These are phyloP conservation scores for Eclectus roratus DNA, from an alignment of 2,113 vertebrate genomes.

Conservation along the genomic window DNA sequence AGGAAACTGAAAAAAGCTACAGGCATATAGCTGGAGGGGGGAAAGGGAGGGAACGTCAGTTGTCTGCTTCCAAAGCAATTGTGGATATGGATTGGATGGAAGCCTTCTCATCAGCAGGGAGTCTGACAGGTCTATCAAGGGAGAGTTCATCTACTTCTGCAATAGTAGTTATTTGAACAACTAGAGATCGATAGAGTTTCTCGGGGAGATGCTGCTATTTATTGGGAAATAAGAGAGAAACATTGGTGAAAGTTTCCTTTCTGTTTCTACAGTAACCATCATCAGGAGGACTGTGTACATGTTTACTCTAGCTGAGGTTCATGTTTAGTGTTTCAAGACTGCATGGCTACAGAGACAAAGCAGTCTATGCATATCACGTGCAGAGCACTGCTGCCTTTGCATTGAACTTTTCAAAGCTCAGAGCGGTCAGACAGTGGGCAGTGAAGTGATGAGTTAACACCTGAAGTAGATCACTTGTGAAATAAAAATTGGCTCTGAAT, in stretches of 20 bases:
- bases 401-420: background rate
- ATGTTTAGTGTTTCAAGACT: background rate
- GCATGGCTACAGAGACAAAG: background rate
- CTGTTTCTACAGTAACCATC: constrained; percentile 48
- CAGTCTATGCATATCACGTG: background rate
- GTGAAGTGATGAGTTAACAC: background rate
- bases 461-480: background rate
- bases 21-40: constrained; percentile 24
- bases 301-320: background rate
- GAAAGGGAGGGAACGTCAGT: background rate
- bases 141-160: constrained; percentile 61
- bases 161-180: constrained; percentile 65
- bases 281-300: background rate
- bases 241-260: constrained; percentile 27
- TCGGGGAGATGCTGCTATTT: constrained; percentile 51
- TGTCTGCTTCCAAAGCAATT: constrained; percentile 47
- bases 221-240: constrained; percentile 60
- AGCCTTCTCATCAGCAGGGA: constrained; percentile 52
- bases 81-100: constrained; percentile 44
- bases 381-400: background rate
- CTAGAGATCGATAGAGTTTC: constrained; percentile 54
- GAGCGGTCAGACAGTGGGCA: background rate
- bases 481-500: background rate
- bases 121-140: constrained; percentile 61
- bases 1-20: background rate